A percentile compares a stretch with the other conserved stretches of the same genome.
Evolutionary conservation across 2,797 vertebrate genomes (phyloP).

Genomic region (Ateles fusciceps): DNA sequence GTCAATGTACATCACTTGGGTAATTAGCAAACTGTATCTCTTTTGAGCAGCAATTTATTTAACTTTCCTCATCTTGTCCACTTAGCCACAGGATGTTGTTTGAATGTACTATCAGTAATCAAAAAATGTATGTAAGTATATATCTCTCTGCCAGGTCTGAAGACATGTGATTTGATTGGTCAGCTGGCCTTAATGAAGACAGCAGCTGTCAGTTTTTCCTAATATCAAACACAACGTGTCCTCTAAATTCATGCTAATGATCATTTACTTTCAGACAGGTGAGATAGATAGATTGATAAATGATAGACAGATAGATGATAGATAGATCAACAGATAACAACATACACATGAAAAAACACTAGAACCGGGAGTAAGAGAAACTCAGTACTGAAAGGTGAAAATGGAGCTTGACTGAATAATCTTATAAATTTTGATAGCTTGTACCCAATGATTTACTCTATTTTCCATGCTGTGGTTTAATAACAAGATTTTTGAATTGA

Average conservation of each 20-base stretch:
- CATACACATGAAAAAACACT: neutral
- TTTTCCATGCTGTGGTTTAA: neutral
- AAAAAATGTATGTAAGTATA: neutral
- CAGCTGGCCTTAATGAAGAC: neutral
- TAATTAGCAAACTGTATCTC: conserved; percentile 1
- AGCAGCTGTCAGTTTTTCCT: neutral
- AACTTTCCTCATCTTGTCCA: neutral
- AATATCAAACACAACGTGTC: neutral
- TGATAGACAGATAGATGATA: neutral
- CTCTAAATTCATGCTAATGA: neutral
- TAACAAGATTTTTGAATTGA: neutral
- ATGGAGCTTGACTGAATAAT: neutral
- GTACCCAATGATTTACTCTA: neutral
- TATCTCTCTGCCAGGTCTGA: neutral
- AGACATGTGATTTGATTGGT: neutral
- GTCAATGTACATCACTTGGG: neutral
- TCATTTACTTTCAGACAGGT: neutral
- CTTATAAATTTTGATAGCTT: conserved; percentile 13
- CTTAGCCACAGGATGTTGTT: neutral
- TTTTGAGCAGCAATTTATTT: neutral
- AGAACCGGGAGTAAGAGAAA: neutral
- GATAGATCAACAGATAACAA: neutral
- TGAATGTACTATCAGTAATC: neutral
- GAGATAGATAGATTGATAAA: neutral
- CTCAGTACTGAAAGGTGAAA: neutral